Evolutionary conservation across 2,113 vertebrate species (phyloP).

Genomic region (Psilopsiagon aymara): DNA sequence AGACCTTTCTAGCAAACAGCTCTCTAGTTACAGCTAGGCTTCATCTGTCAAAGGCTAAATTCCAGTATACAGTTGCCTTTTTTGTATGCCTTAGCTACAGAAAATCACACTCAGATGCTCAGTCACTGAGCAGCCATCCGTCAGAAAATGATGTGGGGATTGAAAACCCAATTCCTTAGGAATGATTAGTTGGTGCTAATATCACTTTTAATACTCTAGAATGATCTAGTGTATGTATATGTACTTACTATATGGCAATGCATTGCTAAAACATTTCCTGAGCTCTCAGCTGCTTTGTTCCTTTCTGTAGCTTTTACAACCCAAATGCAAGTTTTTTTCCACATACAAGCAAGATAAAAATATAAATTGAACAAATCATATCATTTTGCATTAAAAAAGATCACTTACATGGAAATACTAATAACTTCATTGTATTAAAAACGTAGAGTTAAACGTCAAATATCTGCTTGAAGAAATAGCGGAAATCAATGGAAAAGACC

Average conservation of each 20-base stretch:
- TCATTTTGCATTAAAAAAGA: neutral
- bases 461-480: neutral
- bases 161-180: fast-evolving
- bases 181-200: neutral
- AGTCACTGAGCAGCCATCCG: neutral
- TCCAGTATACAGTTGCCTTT: neutral
- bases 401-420: neutral
- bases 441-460: neutral
- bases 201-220: neutral
- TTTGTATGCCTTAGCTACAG: neutral
- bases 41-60: neutral
- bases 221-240: neutral
- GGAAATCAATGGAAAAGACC: neutral
- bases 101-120: neutral
- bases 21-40: neutral
- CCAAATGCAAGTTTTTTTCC: neutral
- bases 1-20: neutral
- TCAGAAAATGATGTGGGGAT: neutral
- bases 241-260: neutral
- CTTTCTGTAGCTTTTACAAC: neutral
- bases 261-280: neutral
- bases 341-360: neutral
- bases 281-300: neutral
- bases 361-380: neutral
- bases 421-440: neutral